Conservation (phyloP, 2,113 vertebrate genomes). For the Xenotilapia leptura region DNA sequence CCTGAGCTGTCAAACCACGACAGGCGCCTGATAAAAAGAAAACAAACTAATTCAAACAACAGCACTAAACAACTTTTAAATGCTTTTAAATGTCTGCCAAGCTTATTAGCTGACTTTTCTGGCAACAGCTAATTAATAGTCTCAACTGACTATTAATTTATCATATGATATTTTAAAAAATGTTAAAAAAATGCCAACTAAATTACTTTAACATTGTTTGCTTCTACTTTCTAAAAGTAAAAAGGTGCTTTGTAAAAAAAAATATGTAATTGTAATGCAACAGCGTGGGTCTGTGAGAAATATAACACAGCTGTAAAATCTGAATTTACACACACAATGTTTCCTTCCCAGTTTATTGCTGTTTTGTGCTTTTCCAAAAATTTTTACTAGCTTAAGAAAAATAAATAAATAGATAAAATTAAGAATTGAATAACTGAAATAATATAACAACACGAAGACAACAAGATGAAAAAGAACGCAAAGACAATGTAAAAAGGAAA, state of each 20-base stretch:
- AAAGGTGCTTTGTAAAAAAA: background rate
- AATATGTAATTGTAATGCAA: background rate
- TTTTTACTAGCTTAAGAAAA: background rate
- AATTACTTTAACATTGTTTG: background rate
- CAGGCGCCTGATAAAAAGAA: slow-evolving; percentile 71
- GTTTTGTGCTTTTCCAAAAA: fast-evolving
- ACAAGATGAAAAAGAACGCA: fast-evolving
- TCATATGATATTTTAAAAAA: background rate
- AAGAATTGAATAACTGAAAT: background rate
- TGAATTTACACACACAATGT: background rate
- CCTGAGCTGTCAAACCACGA: slow-evolving; percentile 89
- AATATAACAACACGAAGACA: background rate
- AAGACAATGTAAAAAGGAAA: background rate
- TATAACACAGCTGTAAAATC: background rate
- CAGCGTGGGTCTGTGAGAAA: background rate
- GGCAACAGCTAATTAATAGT: fast-evolving
- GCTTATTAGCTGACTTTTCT: background rate
- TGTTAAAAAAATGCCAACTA: background rate
- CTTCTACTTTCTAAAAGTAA: background rate
- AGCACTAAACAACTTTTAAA: background rate
- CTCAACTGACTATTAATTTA: background rate
- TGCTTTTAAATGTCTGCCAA: background rate
- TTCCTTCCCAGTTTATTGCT: background rate
- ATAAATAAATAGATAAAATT: background rate
- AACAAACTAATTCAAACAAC: background rate